These are phyloP conservation scores for Drosophila tanythrix DNA, from an alignment of 2,888 invertebrate species.

Conservation along the genomic window DNA sequence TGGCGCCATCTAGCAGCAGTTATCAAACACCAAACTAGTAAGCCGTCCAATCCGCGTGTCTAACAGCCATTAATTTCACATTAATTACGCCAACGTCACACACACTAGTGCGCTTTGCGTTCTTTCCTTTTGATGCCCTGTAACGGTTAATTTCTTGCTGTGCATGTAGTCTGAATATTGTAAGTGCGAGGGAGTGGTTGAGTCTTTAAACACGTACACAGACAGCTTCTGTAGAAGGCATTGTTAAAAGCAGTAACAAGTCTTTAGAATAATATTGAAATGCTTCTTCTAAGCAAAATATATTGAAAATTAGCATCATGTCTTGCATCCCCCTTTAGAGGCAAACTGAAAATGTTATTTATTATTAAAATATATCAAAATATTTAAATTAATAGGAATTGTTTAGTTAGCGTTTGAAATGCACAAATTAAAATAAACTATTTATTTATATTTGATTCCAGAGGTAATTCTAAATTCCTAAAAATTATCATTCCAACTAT, in stretches of 20 bases:
- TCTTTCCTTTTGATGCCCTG: constrained; percentile 20
- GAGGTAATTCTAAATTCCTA: not conserved
- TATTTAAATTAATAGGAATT: too few species aligned
- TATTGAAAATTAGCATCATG: not conserved
- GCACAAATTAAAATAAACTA: not conserved
- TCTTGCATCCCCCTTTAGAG: not conserved
- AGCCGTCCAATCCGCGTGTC: constrained; percentile 59
- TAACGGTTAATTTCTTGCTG: not conserved
- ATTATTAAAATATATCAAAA: not conserved
- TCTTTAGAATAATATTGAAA: not conserved
- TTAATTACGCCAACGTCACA: constrained; percentile 69
- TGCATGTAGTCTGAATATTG: not conserved
- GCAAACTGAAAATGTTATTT: not conserved
- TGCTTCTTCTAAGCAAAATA: not conserved
- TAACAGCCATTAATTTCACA: constrained; percentile 65
- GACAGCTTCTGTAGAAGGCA: not conserved
- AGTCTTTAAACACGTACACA: not conserved
- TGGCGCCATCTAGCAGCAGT: constrained; percentile 50
- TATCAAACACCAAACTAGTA: constrained; percentile 18
- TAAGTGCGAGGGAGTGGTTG: not conserved
- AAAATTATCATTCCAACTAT: not conserved
- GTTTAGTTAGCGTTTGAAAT: not conserved
- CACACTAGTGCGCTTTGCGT: constrained; percentile 55
- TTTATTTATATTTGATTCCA: not conserved
- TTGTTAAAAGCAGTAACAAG: not conserved